Conservation (phyloP, 2,888 invertebrate species). For the Myopa tessellatipennis region DNA sequence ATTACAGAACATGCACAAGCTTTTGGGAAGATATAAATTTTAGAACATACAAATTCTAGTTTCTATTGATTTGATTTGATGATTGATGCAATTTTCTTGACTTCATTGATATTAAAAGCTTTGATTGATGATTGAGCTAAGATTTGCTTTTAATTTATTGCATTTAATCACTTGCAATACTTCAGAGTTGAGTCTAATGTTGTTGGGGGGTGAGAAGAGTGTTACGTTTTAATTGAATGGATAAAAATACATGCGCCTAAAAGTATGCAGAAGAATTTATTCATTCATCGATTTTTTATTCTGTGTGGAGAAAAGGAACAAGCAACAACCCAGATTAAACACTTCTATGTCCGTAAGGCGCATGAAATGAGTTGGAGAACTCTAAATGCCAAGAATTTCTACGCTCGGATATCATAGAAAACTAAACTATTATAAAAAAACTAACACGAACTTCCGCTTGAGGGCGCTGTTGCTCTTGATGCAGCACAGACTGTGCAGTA, state of each 20-base stretch:
- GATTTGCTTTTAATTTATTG: not conserved
- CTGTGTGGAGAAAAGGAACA: not conserved
- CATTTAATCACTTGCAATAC: not conserved
- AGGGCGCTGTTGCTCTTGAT: slow-evolving; percentile 27
- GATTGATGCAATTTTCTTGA: no score
- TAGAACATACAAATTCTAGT: no score
- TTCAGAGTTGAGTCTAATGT: not conserved
- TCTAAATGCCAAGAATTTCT: no score
- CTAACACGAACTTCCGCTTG: slow-evolving; percentile 25
- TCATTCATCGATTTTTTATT: slow-evolving; percentile 9
- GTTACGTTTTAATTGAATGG: slow-evolving; percentile 18
- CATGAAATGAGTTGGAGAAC: not conserved
- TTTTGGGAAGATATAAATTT: no score
- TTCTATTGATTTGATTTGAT: no score
- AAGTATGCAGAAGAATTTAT: slow-evolving; percentile 29
- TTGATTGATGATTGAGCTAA: no score
- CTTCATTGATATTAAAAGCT: no score
- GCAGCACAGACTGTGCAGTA: not conserved
- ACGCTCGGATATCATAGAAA: no score
- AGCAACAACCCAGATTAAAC: not conserved
- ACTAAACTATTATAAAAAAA: not conserved
- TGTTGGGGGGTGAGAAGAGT: not conserved
- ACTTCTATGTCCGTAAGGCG: no score
- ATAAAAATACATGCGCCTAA: slow-evolving; percentile 29
- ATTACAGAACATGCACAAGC: no score